These are phyloP conservation scores for Antheraea yamamai DNA, from an alignment of 2,888 invertebrate genomes.

Conservation along the genomic window DNA sequence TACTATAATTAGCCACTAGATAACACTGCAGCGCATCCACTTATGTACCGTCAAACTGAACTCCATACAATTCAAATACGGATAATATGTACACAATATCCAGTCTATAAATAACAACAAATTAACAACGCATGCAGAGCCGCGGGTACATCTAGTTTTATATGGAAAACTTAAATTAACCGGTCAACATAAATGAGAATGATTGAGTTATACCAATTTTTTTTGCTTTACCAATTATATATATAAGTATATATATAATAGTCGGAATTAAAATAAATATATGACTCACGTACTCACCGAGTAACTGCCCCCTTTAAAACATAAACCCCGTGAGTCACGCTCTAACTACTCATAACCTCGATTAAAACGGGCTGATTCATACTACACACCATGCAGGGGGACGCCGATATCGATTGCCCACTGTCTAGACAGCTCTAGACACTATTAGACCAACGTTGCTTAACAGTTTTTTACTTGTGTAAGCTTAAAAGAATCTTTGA, in stretches of 20 bases:
- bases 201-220: background rate
- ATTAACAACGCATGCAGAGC: too few species aligned
- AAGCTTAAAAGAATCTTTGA: background rate
- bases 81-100: too few species aligned
- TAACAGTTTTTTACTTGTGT: background rate
- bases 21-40: too few species aligned
- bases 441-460: slow-evolving; percentile 6
- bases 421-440: slow-evolving; percentile 19
- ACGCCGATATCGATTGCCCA: slow-evolving; percentile 13
- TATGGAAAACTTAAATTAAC: background rate
- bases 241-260: too few species aligned
- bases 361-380: slow-evolving; percentile 18
- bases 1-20: too few species aligned
- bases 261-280: slow-evolving; percentile 1
- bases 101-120: too few species aligned
- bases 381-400: slow-evolving; percentile 3
- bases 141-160: too few species aligned
- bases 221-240: background rate
- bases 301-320: slow-evolving; percentile 14
- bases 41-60: too few species aligned
- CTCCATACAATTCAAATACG: too few species aligned
- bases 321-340: slow-evolving; percentile 13
- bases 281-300: background rate
- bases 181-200: background rate
- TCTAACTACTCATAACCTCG: slow-evolving; percentile 17